A percentile compares a stretch with the other conserved stretches of the same genome.
phyloP scores from a whole-genome alignment of 2,113 vertebrate genomes.

The Albula glossodonta region DNA sequence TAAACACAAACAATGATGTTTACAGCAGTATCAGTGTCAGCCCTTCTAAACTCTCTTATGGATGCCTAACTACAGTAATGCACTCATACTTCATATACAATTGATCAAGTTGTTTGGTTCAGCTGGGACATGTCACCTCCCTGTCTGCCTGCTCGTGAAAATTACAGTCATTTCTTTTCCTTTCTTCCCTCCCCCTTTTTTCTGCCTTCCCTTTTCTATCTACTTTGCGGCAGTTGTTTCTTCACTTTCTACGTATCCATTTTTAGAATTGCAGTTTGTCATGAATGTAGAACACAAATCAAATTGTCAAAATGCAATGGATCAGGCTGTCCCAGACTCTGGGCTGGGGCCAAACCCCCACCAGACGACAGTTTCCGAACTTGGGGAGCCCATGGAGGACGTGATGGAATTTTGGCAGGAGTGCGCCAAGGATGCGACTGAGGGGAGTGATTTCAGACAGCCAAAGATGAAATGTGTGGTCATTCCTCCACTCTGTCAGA shows the following conservation, averaged over 20 bases:
- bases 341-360: slow-evolving; percentile 27
- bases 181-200: no score
- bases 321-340: slow-evolving; percentile 38
- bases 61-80: not conserved
- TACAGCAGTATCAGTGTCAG: slow-evolving; percentile 4
- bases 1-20: slow-evolving; percentile 12
- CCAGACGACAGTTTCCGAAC: slow-evolving; percentile 32
- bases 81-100: slow-evolving; percentile 13
- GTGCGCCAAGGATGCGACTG: no score
- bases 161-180: slow-evolving; percentile 12
- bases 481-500: not conserved
- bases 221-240: slow-evolving; percentile 27
- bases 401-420: slow-evolving; percentile 36
- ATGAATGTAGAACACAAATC: slow-evolving; percentile 39
- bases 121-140: slow-evolving; percentile 14
- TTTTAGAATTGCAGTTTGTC: slow-evolving; percentile 33
- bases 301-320: slow-evolving; percentile 11
- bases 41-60: slow-evolving; percentile 2
- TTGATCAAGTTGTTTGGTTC: slow-evolving; percentile 29
- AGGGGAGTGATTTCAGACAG: not conserved
- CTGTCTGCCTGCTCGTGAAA: not conserved
- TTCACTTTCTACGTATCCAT: slow-evolving; percentile 17
- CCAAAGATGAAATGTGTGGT: not conserved
- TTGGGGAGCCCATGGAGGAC: slow-evolving; percentile 6
- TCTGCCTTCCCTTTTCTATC: not conserved